Base-by-base conservation (phyloP, 2,797 vertebrate species). In the Oreochromis grahami region DNA sequence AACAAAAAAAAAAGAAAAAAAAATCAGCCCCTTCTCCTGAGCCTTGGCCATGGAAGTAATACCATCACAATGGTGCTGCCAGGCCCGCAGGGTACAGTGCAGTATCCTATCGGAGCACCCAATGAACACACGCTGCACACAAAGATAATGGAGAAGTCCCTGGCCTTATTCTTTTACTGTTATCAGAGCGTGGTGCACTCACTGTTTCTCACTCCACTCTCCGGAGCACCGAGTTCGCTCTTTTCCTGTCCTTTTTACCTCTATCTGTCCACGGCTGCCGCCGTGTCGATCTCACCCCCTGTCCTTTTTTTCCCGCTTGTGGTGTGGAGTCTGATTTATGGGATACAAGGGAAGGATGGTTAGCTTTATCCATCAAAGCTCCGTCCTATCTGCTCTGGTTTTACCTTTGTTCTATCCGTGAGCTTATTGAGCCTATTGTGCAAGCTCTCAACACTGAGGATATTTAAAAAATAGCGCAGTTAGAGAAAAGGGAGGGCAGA, bases 11-110 rank as follows among this genome's bases (percentile, higher is more conserved):
- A 38, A 2, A 0, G 1, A 63, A 56, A 77, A 79, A 68, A 70
- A 84, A 91, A 52, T 15, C 82, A 52, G 15, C 70, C 83, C 84
- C 86, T 94, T 94, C 90, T 95, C 89, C 87, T 7, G 88, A 92
- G 91, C 89, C 90, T 93, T 84, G 86, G 90, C 93, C 92, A 93
- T 93, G 93, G 93, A 95, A 95, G 94, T 95, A 95, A 96, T 95
- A 91, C 93, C 90, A 90, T 93, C 91, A 95, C 95, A 95, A 94
- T 94, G 92, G 87, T 41, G 87, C 91, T 89, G 89, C 92, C 81
- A 89, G 89, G 86, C 91, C 94, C 83, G 79, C 77, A 77, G 95
- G 94, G 91, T 87, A 83, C 88, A 86, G 87, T 77, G 86, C 87
- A 86, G 89, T 87, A 86, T 92, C 90, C 93, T 91, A 85, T 88